phyloP scores from a whole-genome alignment of 2,888 invertebrate genomes.

The Drosophila sordidula region DNA sequence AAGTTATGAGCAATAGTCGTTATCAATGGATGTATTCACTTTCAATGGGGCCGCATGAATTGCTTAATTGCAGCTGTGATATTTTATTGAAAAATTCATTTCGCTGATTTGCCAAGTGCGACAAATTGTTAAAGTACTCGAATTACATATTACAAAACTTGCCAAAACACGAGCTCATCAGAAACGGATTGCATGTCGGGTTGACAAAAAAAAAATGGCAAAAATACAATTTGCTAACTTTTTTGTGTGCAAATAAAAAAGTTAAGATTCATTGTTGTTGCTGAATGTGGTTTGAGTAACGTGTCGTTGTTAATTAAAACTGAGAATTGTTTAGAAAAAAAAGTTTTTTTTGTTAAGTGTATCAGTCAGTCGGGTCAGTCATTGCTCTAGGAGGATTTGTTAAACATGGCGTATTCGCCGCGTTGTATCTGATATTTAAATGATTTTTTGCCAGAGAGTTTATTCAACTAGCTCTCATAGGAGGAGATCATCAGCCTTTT shows the following conservation, averaged over 20 bases:
- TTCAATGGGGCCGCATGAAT: constrained; percentile 10
- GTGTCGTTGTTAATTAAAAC: constrained; percentile 68
- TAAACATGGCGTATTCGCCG: constrained; percentile 23
- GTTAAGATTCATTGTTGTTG: constrained; percentile 6
- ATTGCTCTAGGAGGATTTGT: constrained; percentile 28
- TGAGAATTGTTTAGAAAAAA: constrained; percentile 30
- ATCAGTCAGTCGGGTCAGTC: constrained; percentile 22
- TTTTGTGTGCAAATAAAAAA: constrained; percentile 43
- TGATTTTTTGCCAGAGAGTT: constrained; percentile 5
- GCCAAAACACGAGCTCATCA: constrained; percentile 45
- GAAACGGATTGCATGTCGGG: constrained; percentile 48
- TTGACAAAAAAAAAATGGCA: neutral
- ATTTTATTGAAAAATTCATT: constrained; percentile 12
- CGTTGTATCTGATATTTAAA: constrained; percentile 7
- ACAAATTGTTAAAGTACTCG: constrained; percentile 61
- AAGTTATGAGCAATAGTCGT: constrained; percentile 19
- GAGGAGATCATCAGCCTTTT: neutral
- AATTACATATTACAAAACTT: constrained; percentile 54
- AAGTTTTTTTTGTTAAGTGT: constrained; percentile 11
- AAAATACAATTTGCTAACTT: constrained; percentile 11
- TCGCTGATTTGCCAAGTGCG: constrained; percentile 39
- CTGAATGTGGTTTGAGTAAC: constrained; percentile 39
- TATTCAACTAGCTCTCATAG: constrained; percentile 8
- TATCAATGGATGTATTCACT: constrained; percentile 14
- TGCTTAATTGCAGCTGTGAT: constrained; percentile 27